These are phyloP conservation scores for Hapalemur alaotrensis DNA, from an alignment of 2,797 vertebrate species.

Conservation along the genomic window DNA sequence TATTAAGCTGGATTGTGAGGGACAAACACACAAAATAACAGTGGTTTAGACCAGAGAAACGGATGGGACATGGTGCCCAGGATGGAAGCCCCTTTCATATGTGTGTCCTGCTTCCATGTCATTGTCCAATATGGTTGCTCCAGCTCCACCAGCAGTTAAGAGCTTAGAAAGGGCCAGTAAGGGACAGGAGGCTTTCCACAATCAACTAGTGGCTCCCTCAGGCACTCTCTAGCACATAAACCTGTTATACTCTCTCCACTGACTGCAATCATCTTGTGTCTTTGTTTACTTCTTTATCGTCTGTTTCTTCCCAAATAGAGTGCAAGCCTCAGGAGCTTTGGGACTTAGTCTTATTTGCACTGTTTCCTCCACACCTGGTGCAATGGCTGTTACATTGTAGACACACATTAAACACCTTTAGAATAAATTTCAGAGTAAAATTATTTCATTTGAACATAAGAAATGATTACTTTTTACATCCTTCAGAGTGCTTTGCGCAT, in stretches of 20 bases:
- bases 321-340: not conserved
- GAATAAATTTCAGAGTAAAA: not conserved
- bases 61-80: too few relatives aligned
- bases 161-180: not conserved
- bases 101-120: not conserved
- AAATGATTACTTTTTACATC: not conserved
- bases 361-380: not conserved
- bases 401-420: not conserved
- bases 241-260: not conserved
- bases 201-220: accelerated
- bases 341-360: not conserved
- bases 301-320: not conserved
- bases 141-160: not conserved
- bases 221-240: not conserved
- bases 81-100: not conserved
- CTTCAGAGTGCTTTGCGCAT: not conserved
- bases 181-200: not conserved
- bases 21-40: not conserved
- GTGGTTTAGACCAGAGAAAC: not conserved
- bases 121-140: not conserved
- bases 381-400: not conserved
- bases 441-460: not conserved
- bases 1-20: not conserved
- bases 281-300: not conserved
- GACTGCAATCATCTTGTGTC: not conserved